Percentiles rank a stretch among this genome's conserved stretches.
phyloP scores from a whole-genome alignment of 1,140 invertebrate species.

The Drosophila nebulosa region DNA sequence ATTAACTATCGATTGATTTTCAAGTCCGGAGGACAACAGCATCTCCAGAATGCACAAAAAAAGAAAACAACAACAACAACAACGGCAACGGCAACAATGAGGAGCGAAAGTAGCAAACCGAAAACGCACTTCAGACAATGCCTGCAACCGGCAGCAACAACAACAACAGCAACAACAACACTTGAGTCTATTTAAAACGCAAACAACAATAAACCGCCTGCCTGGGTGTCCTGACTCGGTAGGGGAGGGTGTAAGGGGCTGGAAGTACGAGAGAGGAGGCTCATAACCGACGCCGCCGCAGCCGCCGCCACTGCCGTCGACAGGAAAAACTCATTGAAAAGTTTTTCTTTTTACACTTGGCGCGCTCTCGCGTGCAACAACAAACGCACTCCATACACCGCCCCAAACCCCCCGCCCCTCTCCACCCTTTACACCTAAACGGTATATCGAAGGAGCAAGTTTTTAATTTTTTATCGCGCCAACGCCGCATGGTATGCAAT shows the following conservation, averaged over 20 bases:
- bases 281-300: constrained; percentile 61
- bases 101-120: constrained; percentile 56
- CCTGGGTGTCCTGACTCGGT: constrained; percentile 1
- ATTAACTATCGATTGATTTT: constrained; percentile 81
- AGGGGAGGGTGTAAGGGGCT: neutral
- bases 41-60: constrained; percentile 21
- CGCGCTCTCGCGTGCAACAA: constrained; percentile 51
- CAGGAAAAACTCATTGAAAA: constrained; percentile 81
- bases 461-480: constrained; percentile 76
- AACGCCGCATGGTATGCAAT: constrained; percentile 30
- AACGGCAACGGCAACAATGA: constrained; percentile 35
- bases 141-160: constrained; percentile 57
- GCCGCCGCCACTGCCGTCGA: constrained; percentile 44
- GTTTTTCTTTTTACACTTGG: constrained; percentile 77
- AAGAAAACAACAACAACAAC: constrained; percentile 3
- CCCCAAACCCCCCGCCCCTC: neutral
- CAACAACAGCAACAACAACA: constrained; percentile 54
- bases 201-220: constrained; percentile 72
- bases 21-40: constrained; percentile 60
- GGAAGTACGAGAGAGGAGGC: constrained; percentile 19
- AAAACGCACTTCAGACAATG: constrained; percentile 75
- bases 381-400: constrained; percentile 6
- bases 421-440: constrained; percentile 39
- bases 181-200: constrained; percentile 75
- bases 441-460: constrained; percentile 72